Conservation (phyloP, 1,140 invertebrate genomes). For the Agrypnia vestita region DNA sequence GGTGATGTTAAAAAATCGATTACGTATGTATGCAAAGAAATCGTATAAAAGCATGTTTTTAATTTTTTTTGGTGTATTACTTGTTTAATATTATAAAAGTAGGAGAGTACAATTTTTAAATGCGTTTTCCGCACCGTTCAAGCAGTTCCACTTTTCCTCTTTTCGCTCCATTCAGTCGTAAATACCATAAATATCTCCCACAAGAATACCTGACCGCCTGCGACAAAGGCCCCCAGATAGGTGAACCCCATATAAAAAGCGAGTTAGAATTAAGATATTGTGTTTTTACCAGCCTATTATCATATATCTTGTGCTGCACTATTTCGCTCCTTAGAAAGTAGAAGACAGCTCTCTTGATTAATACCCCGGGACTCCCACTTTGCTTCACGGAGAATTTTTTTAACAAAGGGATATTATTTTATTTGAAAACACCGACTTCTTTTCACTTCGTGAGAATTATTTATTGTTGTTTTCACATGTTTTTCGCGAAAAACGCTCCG, state of each 20-base stretch:
- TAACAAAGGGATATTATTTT: slow-evolving; percentile 26
- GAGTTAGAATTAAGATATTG: slow-evolving; percentile 40
- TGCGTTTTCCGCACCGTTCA: slow-evolving; percentile 2
- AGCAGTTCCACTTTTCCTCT: slow-evolving; percentile 34
- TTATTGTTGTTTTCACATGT: slow-evolving; percentile 42
- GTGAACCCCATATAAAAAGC: slow-evolving; percentile 33
- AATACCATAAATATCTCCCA: slow-evolving; percentile 42
- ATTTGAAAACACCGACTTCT: slow-evolving; percentile 29
- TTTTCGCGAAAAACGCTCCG: not conserved
- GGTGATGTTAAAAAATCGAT: too few relatives aligned
- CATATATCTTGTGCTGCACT: slow-evolving; percentile 35
- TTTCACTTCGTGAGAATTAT: slow-evolving; percentile 34
- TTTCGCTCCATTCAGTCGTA: slow-evolving; percentile 37
- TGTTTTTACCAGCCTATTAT: slow-evolving; percentile 42
- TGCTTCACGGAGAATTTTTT: slow-evolving; percentile 23
- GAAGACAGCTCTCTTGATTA: slow-evolving; percentile 24
- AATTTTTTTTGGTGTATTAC: too few relatives aligned
- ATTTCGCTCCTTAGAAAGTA: slow-evolving; percentile 31
- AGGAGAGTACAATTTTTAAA: not conserved
- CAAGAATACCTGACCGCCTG: slow-evolving; percentile 37
- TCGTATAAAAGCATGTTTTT: too few relatives aligned
- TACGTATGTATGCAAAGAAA: too few relatives aligned
- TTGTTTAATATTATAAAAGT: not conserved
- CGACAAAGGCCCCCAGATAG: slow-evolving; percentile 31
- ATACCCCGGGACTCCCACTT: not conserved